Evolutionary conservation across 2,797 vertebrate genomes (phyloP).

Genomic region (Leptodactylus fallax): DNA sequence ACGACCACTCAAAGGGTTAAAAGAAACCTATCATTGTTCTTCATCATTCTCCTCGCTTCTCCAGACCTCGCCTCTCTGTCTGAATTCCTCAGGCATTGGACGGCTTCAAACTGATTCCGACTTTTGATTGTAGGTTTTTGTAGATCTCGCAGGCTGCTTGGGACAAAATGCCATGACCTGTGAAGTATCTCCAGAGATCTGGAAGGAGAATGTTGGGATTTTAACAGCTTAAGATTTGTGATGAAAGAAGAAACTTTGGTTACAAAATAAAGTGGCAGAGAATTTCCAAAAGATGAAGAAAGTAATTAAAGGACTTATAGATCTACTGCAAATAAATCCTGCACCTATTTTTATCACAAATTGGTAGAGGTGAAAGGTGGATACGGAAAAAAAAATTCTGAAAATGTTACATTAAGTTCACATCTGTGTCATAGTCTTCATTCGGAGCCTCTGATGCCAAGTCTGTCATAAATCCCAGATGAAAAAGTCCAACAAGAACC

Average conservation of each 20-base stretch:
- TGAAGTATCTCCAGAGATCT: slow-evolving; percentile 13
- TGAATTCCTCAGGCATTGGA: neutral
- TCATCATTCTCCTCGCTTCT: neutral
- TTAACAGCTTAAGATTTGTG: neutral
- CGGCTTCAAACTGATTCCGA: slow-evolving; percentile 19
- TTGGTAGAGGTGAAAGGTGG: no score
- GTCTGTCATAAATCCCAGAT: no score
- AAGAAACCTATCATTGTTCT: neutral
- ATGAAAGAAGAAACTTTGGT: neutral
- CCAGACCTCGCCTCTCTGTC: slow-evolving; percentile 8
- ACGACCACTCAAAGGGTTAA: neutral
- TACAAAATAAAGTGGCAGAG: neutral
- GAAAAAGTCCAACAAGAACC: no score
- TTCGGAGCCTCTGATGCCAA: no score
- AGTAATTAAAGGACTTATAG: neutral
- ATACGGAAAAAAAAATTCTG: no score
- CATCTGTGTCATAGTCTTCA: no score
- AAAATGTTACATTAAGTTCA: no score
- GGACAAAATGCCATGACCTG: slow-evolving; percentile 9
- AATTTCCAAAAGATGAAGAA: neutral
- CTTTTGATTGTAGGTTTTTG: slow-evolving; percentile 21
- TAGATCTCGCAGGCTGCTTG: neutral
- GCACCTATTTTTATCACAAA: no score
- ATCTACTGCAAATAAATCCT: neutral
- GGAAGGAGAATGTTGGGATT: neutral